Evolutionary conservation across 2,888 invertebrate species (phyloP), one percentile per base, ranked within the genome.

Genomic region (Tenthredo notha): DNA sequence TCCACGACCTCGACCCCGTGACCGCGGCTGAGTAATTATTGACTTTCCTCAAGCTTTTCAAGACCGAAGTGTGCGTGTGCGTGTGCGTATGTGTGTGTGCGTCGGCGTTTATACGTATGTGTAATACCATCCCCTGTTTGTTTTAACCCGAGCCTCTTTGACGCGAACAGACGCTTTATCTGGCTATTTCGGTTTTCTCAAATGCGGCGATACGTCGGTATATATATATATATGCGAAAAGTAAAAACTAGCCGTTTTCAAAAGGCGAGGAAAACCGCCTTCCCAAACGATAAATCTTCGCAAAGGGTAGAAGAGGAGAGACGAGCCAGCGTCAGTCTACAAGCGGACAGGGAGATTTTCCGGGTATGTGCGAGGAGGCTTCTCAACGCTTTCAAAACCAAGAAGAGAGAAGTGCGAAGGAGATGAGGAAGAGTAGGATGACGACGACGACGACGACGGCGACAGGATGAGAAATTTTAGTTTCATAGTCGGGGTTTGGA

Each of bases 401-500:
- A 33, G 54, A 25, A 7, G 75, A 21, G 47, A 10, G 25, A 77
- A 33, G 47, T 10, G 29, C 18, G 33, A 33, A 29, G 9, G 7
- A 85, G 86, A 84, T 84, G 86, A 86, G n/a, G 80, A 43, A 5
- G n/a, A 50, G 10, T n/a, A 12, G 21, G 15, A 83, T 2, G 37
- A 67, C 77, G 86, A n/a, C 2, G 33, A 43, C 43, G 78, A 74
- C n/a, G 84, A 85, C 67, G 85, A 70, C 87, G 86, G 83, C 87
- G 89, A 88, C 89, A 87, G 88, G 67, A 78, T 88, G 90, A 89
- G 89, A 91, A 91, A 91, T 91, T 90, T 89, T 87, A 90, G 90
- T 90, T 90, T 91, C 88, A 91, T 90, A 89, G 88, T 88, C 86
- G 88, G 85, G 80, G 80, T 80, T 88, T 89, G 90, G 91, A 90